Evolutionary conservation across 2,888 invertebrate species (phyloP), one percentile per base, ranked within the genome.

Genomic region (Lasioglossum lativentre): DNA sequence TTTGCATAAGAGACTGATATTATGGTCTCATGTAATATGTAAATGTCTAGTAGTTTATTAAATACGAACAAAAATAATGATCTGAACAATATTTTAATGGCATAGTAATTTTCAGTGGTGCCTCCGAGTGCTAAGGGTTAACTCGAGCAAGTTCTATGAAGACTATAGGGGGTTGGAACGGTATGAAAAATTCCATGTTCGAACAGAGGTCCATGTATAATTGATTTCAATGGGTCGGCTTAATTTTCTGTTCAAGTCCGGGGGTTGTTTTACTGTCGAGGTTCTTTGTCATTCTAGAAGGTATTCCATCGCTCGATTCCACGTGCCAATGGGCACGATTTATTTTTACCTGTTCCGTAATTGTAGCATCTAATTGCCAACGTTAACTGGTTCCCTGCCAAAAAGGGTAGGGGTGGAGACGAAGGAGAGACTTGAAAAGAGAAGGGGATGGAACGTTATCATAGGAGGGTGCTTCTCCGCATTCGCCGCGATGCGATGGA

Each of bases 381-480:
- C 82, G 88, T 83, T 90, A 90, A 92, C 91, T 90, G 91, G 91
- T 92, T 89, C 86, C 87, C 90, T 89, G 90, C 88, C 89, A 86
- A 87, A 82, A 83, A 79, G 80, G 71, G 83, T 34, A 40, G 75
- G 68, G 40, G 38, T 70, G 59, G 71, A 14, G 72, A n/a, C 59
- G 73, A 74, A 52, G 70, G 66, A 73, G 80, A 63, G 73, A 27
- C 38, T 23, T 38, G 73, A 34, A 66, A 34, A 52, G 40, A n/a
- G 77, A 40, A 42, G 42, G 72, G 73, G 68, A 71, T 52, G 68
- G 83, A 85, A 86, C 90, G 92, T 88, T 91, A 91, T 92, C 91
- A 70, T 68, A 85, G 85, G 87, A 87, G 88, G 86, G 87, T 86
- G 85, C 86, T 85, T 86, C 82, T 74, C 27, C 84, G 86, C 89